Percentiles rank a stretch among this genome's conserved stretches.
These are phyloP conservation scores for Napeogenes inachia DNA, from an alignment of 2,888 invertebrate genomes.

Conservation along the genomic window DNA sequence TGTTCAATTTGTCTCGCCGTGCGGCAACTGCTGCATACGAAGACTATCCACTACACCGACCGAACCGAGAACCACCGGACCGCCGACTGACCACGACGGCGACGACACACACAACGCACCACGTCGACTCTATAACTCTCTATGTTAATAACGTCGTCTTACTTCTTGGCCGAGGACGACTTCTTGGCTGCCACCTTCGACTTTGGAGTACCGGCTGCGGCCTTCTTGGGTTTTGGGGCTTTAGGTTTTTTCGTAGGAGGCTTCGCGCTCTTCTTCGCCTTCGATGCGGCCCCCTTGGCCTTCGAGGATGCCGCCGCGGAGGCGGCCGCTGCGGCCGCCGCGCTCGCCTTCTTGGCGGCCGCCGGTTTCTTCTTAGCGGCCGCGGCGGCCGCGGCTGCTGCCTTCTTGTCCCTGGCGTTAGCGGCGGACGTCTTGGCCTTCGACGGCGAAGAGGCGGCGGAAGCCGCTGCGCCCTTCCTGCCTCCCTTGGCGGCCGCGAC, in stretches of 20 bases:
- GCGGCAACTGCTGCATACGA: background rate
- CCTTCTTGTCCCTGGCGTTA: constrained; percentile 1
- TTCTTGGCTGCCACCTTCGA: constrained; percentile 33
- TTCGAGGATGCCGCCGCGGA: constrained; percentile 33
- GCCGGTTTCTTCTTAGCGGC: constrained; percentile 4
- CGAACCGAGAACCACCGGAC: background rate
- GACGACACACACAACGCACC: constrained; percentile 13
- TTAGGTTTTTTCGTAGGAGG: constrained; percentile 56
- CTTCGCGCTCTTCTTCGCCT: constrained; percentile 48
- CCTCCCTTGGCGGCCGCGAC: too few relatives aligned
- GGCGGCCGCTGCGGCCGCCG: constrained; percentile 34
- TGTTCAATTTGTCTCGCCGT: too few relatives aligned
- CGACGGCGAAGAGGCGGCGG: too few relatives aligned
- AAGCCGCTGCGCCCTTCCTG: constrained; percentile 47
- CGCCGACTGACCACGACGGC: background rate
- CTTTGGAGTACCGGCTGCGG: constrained; percentile 36
- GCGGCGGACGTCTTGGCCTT: too few relatives aligned
- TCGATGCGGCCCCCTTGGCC: constrained; percentile 39
- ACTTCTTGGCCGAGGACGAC: constrained; percentile 35
- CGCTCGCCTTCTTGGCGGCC: constrained; percentile 30
- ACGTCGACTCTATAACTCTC: constrained; percentile 9
- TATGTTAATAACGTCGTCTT: constrained; percentile 19
- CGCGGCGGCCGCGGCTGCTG: constrained; percentile 33
- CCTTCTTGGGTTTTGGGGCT: constrained; percentile 54
- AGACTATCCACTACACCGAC: constrained; percentile 1